These are phyloP conservation scores for Macroteleia sp. DNA, from an alignment of 2,888 invertebrate genomes.

Conservation along the genomic window DNA sequence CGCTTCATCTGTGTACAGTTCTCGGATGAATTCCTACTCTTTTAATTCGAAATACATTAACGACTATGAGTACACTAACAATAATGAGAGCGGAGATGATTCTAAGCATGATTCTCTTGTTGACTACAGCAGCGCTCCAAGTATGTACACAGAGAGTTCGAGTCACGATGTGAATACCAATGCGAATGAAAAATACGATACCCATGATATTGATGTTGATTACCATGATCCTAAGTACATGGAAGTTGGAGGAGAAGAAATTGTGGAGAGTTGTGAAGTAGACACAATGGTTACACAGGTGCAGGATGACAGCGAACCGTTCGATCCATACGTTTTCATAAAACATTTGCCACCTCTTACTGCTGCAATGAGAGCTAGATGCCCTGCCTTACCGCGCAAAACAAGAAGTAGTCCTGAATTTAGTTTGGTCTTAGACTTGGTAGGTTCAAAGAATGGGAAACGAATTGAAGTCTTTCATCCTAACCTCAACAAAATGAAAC, in stretches of 20 bases:
- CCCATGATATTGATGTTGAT: conserved; percentile 73
- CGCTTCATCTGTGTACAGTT: conserved; percentile 72
- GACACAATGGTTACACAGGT: conserved; percentile 82
- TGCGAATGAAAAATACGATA: conserved; percentile 74
- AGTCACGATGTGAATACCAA: conserved; percentile 77
- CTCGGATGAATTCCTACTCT: conserved; percentile 72
- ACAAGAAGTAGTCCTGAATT: conserved; percentile 97
- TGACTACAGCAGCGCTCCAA: conserved; percentile 66
- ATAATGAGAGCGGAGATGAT: conserved; percentile 73
- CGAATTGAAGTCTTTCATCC: too few species aligned
- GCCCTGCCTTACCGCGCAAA: conserved; percentile 94
- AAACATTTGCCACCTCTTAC: conserved; percentile 94
- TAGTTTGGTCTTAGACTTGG: conserved; percentile 88
- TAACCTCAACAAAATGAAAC: too few species aligned
- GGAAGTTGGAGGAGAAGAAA: conserved; percentile 81
- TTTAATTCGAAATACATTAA: conserved; percentile 70
- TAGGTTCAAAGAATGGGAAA: too few species aligned
- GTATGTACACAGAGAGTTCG: conserved; percentile 70
- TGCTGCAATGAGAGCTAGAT: conserved; percentile 89
- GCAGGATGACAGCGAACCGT: conserved; percentile 90
- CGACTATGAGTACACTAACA: conserved; percentile 69
- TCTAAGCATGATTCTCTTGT: conserved; percentile 72
- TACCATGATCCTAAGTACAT: conserved; percentile 80
- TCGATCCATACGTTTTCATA: conserved; percentile 96
- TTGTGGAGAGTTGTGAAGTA: conserved; percentile 81